Evolutionary conservation across 2,888 invertebrate species (phyloP).

Genomic region (Troglohyphantes excavatus): DNA sequence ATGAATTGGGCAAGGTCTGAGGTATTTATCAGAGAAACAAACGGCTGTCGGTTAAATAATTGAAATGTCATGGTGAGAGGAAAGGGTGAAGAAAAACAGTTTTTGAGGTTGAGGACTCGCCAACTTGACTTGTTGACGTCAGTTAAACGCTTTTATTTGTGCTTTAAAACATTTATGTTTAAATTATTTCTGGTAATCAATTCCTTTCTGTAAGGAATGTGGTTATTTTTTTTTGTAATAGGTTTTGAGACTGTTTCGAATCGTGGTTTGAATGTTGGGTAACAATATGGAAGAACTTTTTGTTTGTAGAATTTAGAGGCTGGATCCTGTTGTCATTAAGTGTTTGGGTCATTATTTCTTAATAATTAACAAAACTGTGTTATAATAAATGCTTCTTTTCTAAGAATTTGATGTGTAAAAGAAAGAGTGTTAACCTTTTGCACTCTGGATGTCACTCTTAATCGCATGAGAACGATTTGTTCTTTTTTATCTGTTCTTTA

Average conservation of each 20-base stretch:
- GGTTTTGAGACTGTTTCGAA: not conserved
- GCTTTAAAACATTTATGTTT: not conserved
- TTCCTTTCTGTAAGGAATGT: not conserved
- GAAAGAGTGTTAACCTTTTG: no score
- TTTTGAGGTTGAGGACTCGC: conserved; percentile 16
- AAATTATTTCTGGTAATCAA: conserved; percentile 18
- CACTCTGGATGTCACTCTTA: no score
- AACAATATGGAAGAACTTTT: conserved; percentile 1
- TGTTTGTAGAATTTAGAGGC: conserved; percentile 1
- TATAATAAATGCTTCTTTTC: conserved; percentile 24
- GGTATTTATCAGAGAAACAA: conserved; percentile 64
- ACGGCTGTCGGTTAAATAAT: conserved; percentile 66
- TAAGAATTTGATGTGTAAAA: not conserved
- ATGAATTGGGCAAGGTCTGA: conserved; percentile 51
- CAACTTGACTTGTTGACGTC: conserved; percentile 37
- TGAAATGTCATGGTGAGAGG: conserved; percentile 56
- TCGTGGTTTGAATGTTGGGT: not conserved
- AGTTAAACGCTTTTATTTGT: not conserved
- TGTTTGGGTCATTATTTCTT: conserved; percentile 11
- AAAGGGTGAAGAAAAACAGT: not conserved
- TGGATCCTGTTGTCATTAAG: not conserved
- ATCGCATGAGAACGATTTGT: no score
- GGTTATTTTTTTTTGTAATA: conserved; percentile 5
- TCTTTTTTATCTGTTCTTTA: no score
- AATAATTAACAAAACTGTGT: not conserved